Percentiles rank a stretch among this genome's conserved stretches.
phyloP scores from a whole-genome alignment of 2,113 vertebrate genomes.

The Phaethon lepturus region DNA sequence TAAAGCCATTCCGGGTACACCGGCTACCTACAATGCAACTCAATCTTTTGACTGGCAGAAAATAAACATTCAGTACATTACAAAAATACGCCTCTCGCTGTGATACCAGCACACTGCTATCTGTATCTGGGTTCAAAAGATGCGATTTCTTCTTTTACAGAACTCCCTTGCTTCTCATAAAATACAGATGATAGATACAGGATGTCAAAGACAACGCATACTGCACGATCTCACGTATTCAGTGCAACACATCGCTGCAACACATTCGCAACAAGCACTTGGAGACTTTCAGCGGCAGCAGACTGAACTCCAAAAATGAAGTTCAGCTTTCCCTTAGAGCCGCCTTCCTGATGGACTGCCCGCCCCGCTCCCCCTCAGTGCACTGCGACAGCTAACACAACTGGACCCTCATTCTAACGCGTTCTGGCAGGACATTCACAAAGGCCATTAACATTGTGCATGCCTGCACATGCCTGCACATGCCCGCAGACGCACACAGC shows the following conservation, averaged over 20 bases:
- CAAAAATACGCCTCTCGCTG: neutral
- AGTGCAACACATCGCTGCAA: neutral
- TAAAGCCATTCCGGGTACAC: neutral
- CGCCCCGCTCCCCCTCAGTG: neutral
- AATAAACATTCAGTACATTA: neutral
- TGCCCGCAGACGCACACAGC: neutral
- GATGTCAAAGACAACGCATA: neutral
- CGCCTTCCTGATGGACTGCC: neutral
- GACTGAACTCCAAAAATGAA: neutral
- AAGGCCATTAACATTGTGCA: neutral
- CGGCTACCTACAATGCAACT: neutral
- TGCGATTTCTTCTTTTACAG: neutral
- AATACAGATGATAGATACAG: neutral
- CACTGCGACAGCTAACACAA: neutral
- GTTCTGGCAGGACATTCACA: neutral
- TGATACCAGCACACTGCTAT: neutral
- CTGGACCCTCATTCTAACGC: neutral
- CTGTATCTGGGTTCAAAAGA: neutral
- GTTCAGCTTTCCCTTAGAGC: neutral
- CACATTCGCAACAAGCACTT: neutral
- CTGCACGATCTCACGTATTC: neutral
- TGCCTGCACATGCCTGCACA: fast-evolving
- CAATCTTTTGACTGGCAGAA: neutral
- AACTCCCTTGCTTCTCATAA: neutral
- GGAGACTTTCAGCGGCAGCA: neutral